Percentiles rank a stretch among this genome's conserved stretches.
phyloP scores from a whole-genome alignment of 2,888 invertebrate genomes.

The Thera obeliscata region DNA sequence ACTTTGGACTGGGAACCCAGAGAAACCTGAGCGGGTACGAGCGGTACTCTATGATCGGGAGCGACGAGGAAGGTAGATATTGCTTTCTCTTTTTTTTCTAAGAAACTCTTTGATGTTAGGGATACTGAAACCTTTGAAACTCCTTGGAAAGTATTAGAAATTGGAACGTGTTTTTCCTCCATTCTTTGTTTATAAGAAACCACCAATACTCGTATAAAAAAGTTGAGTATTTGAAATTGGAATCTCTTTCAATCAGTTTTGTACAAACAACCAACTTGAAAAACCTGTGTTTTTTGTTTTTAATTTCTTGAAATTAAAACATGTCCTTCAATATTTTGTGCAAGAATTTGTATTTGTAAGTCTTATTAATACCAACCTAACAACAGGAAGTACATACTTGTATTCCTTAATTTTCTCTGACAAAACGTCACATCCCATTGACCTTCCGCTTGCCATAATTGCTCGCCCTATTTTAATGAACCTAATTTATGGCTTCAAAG shows the following conservation, averaged over 20 bases:
- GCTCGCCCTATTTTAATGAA: constrained; percentile 28
- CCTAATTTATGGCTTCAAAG: constrained; percentile 32
- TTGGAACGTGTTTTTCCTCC: no score
- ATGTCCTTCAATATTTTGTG: no score
- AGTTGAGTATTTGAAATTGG: no score
- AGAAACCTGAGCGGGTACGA: constrained; percentile 96
- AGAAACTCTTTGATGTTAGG: not conserved
- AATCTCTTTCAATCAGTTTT: no score
- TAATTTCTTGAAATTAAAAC: no score
- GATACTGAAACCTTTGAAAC: not conserved
- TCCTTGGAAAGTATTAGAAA: no score
- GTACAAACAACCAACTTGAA: no score
- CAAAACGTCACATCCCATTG: constrained; percentile 10
- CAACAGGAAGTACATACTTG: constrained; percentile 8
- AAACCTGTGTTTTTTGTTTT: no score
- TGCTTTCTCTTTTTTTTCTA: not conserved
- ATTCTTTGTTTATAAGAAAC: no score
- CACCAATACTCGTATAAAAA: no score
- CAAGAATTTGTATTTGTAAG: no score
- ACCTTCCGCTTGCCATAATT: constrained; percentile 24
- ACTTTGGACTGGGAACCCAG: constrained; percentile 96
- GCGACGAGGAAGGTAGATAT: constrained; percentile 92
- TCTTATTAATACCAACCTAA: no score
- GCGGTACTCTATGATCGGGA: constrained; percentile 97
- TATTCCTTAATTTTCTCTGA: constrained; percentile 20